Evolutionary conservation across 1,140 invertebrate species (phyloP).

Genomic region (Hypsibius dujardini): DNA sequence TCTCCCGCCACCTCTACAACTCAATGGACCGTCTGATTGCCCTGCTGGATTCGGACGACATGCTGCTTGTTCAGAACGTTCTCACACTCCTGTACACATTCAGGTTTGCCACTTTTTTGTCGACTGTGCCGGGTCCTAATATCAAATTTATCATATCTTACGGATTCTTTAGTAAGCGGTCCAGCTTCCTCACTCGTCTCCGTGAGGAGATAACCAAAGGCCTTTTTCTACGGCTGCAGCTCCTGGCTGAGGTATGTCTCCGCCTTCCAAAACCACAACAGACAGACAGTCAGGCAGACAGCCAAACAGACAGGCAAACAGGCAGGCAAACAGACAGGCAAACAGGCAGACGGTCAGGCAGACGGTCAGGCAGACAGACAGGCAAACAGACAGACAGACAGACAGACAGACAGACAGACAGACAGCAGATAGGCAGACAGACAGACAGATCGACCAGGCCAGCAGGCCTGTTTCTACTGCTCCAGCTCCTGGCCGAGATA

Average conservation of each 20-base stretch:
- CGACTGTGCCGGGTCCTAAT: conserved; percentile 6
- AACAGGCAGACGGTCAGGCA: too few species aligned
- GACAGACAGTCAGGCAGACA: too few species aligned
- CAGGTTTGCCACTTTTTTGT: conserved; percentile 28
- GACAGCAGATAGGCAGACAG: too few species aligned
- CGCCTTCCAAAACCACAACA: neutral
- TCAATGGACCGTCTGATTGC: conserved; percentile 71
- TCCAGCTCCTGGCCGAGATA: conserved; percentile 17
- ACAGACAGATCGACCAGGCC: too few species aligned
- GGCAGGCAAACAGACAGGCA: too few species aligned
- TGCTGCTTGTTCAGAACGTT: conserved; percentile 67
- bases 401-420: too few species aligned
- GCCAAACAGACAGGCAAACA: too few species aligned
- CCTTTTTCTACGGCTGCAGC: conserved; percentile 21
- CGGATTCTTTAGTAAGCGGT: conserved; percentile 51
- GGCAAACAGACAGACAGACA: too few species aligned
- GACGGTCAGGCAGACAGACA: too few species aligned
- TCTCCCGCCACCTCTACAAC: conserved; percentile 71
- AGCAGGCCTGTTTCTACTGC: conserved; percentile 19
- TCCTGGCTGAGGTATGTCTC: conserved; percentile 8
- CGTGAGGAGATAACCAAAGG: conserved; percentile 44
- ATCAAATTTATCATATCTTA: conserved; percentile 19
- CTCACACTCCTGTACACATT: conserved; percentile 76
- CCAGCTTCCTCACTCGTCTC: conserved; percentile 67
- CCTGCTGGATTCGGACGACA: conserved; percentile 62